Conservation (phyloP, 2,113 vertebrate species). For the Corydoras sp. region DNA sequence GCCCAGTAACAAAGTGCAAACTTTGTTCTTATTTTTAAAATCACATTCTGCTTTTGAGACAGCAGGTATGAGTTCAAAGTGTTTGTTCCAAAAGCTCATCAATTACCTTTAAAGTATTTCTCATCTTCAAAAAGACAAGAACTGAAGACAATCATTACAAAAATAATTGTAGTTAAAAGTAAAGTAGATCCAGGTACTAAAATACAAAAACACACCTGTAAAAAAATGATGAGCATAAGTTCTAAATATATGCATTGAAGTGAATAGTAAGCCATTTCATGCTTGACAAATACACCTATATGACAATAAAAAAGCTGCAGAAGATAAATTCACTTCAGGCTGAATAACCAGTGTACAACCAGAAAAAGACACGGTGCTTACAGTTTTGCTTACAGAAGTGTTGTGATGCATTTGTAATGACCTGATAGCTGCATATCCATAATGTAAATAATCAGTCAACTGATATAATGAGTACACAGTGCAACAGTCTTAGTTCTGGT, state of each 20-base stretch:
- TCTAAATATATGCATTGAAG: constrained; percentile 18
- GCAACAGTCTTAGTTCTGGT: too few species aligned
- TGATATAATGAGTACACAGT: too few species aligned
- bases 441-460: too few species aligned
- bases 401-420: too few species aligned
- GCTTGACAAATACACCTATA: not conserved
- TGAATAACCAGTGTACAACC: too few species aligned
- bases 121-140: constrained; percentile 20
- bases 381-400: not conserved
- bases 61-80: constrained; percentile 21
- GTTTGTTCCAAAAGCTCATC: constrained; percentile 1
- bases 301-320: constrained; percentile 11
- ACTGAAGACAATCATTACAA: constrained; percentile 24
- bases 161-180: constrained; percentile 41
- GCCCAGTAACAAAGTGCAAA: constrained; percentile 41
- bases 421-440: too few species aligned
- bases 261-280: constrained; percentile 21
- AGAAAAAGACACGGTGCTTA: not conserved
- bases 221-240: not conserved
- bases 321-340: not conserved
- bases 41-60: constrained; percentile 21
- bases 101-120: not conserved
- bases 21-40: constrained; percentile 16
- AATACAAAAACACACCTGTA: constrained; percentile 26
- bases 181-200: not conserved